These are phyloP conservation scores for Notolepis coatsorum DNA, from an alignment of 2,797 vertebrate genomes.

Conservation along the genomic window DNA sequence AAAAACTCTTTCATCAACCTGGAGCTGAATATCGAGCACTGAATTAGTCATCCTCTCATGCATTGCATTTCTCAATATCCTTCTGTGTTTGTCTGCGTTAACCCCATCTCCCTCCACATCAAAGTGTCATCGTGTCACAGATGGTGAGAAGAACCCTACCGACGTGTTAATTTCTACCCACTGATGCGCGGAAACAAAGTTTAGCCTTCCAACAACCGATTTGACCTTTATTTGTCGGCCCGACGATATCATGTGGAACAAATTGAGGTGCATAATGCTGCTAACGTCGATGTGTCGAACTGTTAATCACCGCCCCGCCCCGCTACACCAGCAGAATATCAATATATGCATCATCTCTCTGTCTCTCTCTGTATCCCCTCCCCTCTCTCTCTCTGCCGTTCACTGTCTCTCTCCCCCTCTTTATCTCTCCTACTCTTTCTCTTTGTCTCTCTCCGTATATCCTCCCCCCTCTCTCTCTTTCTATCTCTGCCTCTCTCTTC, in stretches of 20 bases:
- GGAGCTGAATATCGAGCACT: constrained; percentile 12
- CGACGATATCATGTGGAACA: constrained; percentile 22
- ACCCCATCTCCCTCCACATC: neutral
- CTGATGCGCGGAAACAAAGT: constrained; percentile 22
- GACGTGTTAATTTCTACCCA: neutral
- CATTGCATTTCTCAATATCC: constrained; percentile 10
- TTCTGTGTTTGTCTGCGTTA: constrained; percentile 19
- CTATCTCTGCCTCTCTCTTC: neutral
- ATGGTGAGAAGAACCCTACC: too few relatives aligned
- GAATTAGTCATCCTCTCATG: neutral
- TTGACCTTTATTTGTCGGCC: constrained; percentile 49
- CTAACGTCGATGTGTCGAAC: constrained; percentile 37
- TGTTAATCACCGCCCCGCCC: constrained; percentile 38
- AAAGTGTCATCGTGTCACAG: neutral
- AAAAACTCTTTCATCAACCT: neutral
- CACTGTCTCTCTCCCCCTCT: neutral
- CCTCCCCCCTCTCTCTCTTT: neutral
- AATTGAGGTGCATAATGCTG: constrained; percentile 54
- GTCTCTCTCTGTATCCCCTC: neutral
- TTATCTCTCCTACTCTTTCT: neutral
- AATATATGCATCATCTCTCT: constrained; percentile 21
- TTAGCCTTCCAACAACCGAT: constrained; percentile 36
- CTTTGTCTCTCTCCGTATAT: neutral
- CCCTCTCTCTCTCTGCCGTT: neutral
- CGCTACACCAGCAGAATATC: constrained; percentile 35